Evolutionary conservation across 2,113 vertebrate species (phyloP).

Genomic region (Aleadryas rufinucha): DNA sequence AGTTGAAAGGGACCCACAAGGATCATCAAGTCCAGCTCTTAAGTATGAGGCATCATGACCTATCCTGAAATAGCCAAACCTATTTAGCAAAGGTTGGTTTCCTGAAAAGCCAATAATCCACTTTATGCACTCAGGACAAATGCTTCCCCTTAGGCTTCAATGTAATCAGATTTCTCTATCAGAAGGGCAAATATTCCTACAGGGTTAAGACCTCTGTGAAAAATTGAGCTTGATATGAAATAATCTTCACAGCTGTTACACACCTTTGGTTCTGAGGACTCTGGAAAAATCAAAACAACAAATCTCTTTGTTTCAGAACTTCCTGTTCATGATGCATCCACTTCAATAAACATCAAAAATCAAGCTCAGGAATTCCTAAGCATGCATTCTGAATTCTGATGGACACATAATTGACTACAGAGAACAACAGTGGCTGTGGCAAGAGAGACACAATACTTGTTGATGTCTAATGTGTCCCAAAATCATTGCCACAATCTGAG

Average conservation of each 20-base stretch:
- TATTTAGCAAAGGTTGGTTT: constrained; percentile 39
- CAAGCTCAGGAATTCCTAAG: neutral
- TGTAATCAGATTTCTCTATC: neutral
- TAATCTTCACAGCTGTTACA: neutral
- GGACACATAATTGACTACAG: neutral
- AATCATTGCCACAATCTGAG: neutral
- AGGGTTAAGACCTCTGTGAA: neutral
- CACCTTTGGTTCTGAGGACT: neutral
- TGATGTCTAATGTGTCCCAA: neutral
- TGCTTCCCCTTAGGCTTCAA: neutral
- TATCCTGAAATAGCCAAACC: neutral
- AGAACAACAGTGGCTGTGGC: neutral
- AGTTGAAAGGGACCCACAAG: neutral
- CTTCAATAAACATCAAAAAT: neutral
- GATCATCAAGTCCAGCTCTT: neutral
- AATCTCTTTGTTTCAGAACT: neutral
- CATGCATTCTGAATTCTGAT: neutral
- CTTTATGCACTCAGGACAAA: neutral
- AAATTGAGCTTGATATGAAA: neutral
- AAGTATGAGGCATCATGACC: neutral
- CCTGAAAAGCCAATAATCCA: constrained; percentile 35
- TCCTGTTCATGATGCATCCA: neutral
- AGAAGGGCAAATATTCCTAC: neutral
- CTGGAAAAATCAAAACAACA: neutral
- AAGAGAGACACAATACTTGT: neutral